Conservation (phyloP, 2,888 invertebrate genomes). For the Cerastis leucographa region DNA sequence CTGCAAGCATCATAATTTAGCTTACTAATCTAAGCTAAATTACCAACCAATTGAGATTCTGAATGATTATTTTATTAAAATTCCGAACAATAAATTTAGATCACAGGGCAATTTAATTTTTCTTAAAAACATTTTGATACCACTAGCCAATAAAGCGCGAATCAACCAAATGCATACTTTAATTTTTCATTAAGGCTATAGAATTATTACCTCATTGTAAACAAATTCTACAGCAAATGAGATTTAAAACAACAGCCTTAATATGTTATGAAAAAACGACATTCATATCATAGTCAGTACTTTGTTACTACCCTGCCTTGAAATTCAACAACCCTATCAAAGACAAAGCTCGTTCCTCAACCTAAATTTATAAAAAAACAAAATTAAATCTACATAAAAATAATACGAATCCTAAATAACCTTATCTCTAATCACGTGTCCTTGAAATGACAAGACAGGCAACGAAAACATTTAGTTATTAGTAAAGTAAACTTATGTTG, state of each 20-base stretch:
- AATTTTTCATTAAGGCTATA: slow-evolving; percentile 24
- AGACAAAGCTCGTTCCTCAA: slow-evolving; percentile 50
- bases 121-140: neutral
- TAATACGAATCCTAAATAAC: slow-evolving; percentile 37
- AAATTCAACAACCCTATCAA: slow-evolving; percentile 45
- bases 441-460: slow-evolving; percentile 24
- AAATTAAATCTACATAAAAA: slow-evolving; percentile 51
- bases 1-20: neutral
- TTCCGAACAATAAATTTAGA: neutral
- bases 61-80: neutral
- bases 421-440: slow-evolving; percentile 36
- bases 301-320: slow-evolving; percentile 61
- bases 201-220: slow-evolving; percentile 33
- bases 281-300: slow-evolving; percentile 58
- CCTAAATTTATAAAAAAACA: slow-evolving; percentile 41
- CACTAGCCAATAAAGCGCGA: neutral
- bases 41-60: neutral
- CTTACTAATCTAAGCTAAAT: too few species aligned
- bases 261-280: slow-evolving; percentile 28
- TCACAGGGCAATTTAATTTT: slow-evolving; percentile 5
- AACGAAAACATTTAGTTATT: slow-evolving; percentile 22
- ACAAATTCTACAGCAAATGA: slow-evolving; percentile 35
- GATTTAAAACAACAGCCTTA: slow-evolving; percentile 19
- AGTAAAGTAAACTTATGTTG: slow-evolving; percentile 5
- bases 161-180: neutral